phyloP scores from a whole-genome alignment of 2,113 vertebrate genomes.

The Suricata suricatta region DNA sequence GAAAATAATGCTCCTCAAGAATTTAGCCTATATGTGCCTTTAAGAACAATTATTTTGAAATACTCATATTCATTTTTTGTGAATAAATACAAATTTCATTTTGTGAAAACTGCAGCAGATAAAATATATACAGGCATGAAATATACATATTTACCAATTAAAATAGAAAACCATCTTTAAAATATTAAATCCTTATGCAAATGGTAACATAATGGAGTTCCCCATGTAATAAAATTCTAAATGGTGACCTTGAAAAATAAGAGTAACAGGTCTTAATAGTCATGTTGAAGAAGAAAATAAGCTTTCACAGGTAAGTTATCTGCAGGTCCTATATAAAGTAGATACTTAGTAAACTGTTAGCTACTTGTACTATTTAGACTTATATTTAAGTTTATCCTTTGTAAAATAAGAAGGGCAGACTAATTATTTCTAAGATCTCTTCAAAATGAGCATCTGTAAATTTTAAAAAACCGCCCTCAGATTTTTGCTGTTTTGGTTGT shows the following conservation, averaged over 20 bases:
- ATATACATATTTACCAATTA: neutral
- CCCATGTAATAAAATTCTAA: neutral
- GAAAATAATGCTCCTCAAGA: neutral
- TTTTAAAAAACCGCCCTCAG: neutral
- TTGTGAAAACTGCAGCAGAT: neutral
- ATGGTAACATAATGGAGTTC: neutral
- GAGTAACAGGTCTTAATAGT: neutral
- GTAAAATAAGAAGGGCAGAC: neutral
- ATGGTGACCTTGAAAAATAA: neutral
- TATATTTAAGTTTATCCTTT: neutral
- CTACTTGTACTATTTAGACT: neutral
- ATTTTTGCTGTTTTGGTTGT: neutral
- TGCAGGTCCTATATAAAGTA: neutral
- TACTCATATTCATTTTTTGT: neutral
- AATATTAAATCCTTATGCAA: slow-evolving; percentile 21
- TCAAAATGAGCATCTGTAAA: neutral
- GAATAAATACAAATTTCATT: neutral
- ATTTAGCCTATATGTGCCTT: neutral
- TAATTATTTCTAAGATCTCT: neutral
- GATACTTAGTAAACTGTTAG: neutral
- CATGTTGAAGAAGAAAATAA: neutral
- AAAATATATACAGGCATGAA: neutral
- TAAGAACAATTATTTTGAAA: slow-evolving; percentile 18
- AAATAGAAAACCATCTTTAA: neutral
- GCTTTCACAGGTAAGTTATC: neutral